These are phyloP conservation scores for Ceratosolen fusciceps DNA, from an alignment of 1,140 invertebrate species.

Conservation along the genomic window DNA sequence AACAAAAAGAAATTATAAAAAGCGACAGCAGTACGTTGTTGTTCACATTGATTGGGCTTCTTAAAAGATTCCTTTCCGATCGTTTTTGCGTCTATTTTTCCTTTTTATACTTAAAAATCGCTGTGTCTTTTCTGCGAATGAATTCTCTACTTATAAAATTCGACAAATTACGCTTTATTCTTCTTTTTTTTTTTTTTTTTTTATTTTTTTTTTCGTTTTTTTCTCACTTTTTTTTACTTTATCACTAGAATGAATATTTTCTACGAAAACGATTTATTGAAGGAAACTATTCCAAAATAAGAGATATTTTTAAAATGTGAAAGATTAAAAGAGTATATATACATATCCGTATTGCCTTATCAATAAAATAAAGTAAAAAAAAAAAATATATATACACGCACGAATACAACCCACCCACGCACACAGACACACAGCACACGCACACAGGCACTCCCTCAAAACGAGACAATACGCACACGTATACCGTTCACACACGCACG, in stretches of 20 bases:
- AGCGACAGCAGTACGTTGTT: background rate
- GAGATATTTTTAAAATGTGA: conserved; percentile 8
- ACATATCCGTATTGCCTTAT: conserved; percentile 34
- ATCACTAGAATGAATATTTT: conserved; percentile 6
- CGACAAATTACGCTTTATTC: conserved; percentile 11
- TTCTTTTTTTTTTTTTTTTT: too few species aligned
- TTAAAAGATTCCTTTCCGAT: conserved; percentile 10
- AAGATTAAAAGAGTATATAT: conserved; percentile 9
- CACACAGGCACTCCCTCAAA: too few species aligned
- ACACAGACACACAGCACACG: background rate
- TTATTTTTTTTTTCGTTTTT: too few species aligned
- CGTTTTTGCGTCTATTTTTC: conserved; percentile 37
- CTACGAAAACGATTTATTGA: background rate
- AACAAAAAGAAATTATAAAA: background rate
- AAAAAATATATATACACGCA: background rate
- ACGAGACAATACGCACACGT: too few species aligned
- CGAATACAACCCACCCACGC: too few species aligned
- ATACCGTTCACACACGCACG: background rate
- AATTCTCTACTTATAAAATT: conserved; percentile 28
- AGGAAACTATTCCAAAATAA: conserved; percentile 43
- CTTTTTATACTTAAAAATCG: conserved; percentile 46
- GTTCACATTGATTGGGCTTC: conserved; percentile 24
- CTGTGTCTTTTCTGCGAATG: conserved; percentile 43
- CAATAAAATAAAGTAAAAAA: background rate
- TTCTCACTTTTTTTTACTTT: conserved; percentile 37